Percentiles rank a stretch among this genome's conserved stretches.
phyloP scores from a whole-genome alignment of 2,113 vertebrate genomes.

The Mesitornis unicolor region DNA sequence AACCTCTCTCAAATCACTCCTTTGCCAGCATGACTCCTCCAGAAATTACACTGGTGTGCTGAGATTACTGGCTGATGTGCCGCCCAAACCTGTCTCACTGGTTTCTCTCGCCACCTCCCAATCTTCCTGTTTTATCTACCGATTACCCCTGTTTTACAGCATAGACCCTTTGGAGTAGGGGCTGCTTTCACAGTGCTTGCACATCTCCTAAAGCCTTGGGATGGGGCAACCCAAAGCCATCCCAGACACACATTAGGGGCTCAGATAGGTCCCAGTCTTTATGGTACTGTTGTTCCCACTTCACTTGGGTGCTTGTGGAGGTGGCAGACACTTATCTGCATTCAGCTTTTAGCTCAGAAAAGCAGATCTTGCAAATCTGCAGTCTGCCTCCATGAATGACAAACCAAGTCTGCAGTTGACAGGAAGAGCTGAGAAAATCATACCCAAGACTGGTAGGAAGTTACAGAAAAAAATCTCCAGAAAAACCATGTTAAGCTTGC shows the following conservation, averaged over 20 bases:
- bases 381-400: neutral
- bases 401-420: neutral
- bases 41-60: neutral
- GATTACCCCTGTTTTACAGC: neutral
- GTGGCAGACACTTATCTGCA: neutral
- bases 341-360: neutral
- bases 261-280: neutral
- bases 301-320: neutral
- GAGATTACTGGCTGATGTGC: neutral
- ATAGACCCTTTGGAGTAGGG: neutral
- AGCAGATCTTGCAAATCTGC: neutral
- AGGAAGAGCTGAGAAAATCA: neutral
- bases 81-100: conserved; percentile 28
- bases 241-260: accelerated
- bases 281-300: accelerated
- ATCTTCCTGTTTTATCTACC: neutral
- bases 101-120: neutral
- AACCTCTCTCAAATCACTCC: neutral
- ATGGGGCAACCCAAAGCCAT: neutral
- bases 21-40: neutral
- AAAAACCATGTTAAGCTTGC: neutral
- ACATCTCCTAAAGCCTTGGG: neutral
- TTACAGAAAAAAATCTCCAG: neutral
- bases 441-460: neutral
- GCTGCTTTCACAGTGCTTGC: neutral